Conservation (phyloP, 2,797 vertebrate genomes). For the Prunella strophiata region DNA sequence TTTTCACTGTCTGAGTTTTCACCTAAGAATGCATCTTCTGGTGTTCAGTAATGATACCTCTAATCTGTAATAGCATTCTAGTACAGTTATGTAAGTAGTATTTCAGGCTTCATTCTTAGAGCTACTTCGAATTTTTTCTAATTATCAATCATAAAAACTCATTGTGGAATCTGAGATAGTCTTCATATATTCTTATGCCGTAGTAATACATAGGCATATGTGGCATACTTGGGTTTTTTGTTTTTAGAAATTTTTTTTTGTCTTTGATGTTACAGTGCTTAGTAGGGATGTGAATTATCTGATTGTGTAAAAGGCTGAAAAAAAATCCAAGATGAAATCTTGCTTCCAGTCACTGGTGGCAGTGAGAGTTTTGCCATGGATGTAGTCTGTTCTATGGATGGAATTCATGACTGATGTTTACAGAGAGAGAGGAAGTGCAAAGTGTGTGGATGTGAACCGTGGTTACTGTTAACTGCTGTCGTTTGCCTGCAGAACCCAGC, state of each 20-base stretch:
- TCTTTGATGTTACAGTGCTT: background rate
- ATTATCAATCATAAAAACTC: background rate
- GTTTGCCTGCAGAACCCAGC: slow-evolving; percentile 85
- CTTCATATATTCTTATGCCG: background rate
- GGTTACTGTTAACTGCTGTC: slow-evolving; percentile 16
- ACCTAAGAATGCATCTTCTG: background rate
- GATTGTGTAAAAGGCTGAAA: background rate
- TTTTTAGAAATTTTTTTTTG: background rate
- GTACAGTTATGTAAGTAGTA: background rate
- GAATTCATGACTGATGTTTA: background rate
- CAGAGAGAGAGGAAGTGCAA: background rate
- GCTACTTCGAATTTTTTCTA: background rate
- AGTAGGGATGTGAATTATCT: background rate
- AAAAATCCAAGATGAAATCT: background rate
- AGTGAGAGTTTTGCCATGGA: background rate
- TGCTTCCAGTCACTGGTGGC: background rate
- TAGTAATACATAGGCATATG: background rate
- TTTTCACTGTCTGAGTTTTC: background rate
- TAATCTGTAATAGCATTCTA: background rate
- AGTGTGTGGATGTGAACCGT: background rate
- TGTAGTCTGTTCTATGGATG: background rate
- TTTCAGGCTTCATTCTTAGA: background rate
- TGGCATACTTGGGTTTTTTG: background rate
- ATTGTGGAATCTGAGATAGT: background rate
- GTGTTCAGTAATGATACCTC: background rate